These are phyloP conservation scores for Lepisosteus osseus DNA, from an alignment of 2,113 vertebrate genomes.

Conservation along the genomic window DNA sequence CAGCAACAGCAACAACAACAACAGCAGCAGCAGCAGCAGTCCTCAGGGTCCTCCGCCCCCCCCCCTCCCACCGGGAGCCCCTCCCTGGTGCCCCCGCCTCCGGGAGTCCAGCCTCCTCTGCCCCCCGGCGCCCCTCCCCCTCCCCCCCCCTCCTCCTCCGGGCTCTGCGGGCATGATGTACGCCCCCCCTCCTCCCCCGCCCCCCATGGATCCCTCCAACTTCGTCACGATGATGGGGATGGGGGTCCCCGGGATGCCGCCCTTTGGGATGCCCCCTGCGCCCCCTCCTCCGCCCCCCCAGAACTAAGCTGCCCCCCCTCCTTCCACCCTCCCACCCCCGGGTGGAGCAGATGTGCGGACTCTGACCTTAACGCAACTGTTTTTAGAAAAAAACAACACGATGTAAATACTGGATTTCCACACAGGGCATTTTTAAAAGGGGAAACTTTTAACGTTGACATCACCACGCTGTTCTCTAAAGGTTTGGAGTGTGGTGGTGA, in stretches of 20 bases:
- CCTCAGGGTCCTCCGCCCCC: constrained; percentile 67
- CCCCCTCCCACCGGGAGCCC: constrained; percentile 78
- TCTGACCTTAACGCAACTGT: constrained; percentile 20
- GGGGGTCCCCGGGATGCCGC: constrained; percentile 85
- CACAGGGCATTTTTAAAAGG: constrained; percentile 4
- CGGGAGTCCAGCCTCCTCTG: constrained; percentile 86
- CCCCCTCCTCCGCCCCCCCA: constrained; percentile 87
- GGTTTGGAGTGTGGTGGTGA: too few relatives aligned
- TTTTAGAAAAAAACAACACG: constrained; percentile 22
- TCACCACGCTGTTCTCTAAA: too few relatives aligned
- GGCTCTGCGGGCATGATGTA: constrained; percentile 88
- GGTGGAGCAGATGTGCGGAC: neutral
- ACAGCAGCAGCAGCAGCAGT: constrained; percentile 78
- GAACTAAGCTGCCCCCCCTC: constrained; percentile 59
- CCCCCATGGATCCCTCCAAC: constrained; percentile 89
- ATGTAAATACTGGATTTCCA: constrained; percentile 19
- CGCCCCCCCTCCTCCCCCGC: constrained; percentile 77
- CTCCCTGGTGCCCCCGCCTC: constrained; percentile 85
- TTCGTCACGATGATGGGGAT: constrained; percentile 94
- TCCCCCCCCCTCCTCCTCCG: constrained; percentile 83
- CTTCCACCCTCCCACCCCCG: neutral
- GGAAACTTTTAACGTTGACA: too few relatives aligned
- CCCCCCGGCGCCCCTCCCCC: constrained; percentile 85
- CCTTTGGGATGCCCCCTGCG: constrained; percentile 85
- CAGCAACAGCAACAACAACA: constrained; percentile 49